Percentiles rank a stretch among this genome's conserved stretches.
Evolutionary conservation across 2,797 vertebrate species (phyloP).

Genomic region (Echiichthys vipera): DNA sequence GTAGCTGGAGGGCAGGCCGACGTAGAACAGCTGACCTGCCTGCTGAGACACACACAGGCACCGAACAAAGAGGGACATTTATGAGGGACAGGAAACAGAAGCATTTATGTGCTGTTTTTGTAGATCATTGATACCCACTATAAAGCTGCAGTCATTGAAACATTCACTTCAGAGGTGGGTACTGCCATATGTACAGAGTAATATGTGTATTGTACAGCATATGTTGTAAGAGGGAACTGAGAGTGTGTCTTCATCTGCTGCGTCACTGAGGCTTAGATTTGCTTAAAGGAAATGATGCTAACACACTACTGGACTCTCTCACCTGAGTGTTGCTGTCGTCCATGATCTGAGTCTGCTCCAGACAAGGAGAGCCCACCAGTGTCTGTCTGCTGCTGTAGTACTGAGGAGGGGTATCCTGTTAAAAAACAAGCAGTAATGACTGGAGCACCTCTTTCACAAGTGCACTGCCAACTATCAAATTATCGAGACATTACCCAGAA

Average conservation of each 20-base stretch:
- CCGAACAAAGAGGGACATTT: conserved; percentile 19
- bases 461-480: no score
- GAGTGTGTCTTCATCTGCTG: neutral
- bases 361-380: conserved; percentile 77
- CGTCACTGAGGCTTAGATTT: neutral
- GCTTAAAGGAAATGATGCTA: conserved; percentile 2
- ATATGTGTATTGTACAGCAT: neutral
- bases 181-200: no score
- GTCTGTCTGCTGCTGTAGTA: conserved; percentile 89
- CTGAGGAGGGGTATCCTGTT: conserved; percentile 82
- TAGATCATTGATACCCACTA: neutral
- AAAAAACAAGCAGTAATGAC: conserved; percentile 34
- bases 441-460: no score
- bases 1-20: conserved; percentile 86
- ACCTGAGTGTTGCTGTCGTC: conserved; percentile 68
- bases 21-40: conserved; percentile 84
- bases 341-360: conserved; percentile 64
- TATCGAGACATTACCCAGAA: no score
- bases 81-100: conserved; percentile 14
- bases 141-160: neutral
- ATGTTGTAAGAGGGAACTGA: neutral
- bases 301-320: conserved; percentile 12
- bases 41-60: conserved; percentile 48
- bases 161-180: neutral
- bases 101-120: conserved; percentile 24